Percentiles rank a stretch among this genome's conserved stretches.
Evolutionary conservation across 2,113 vertebrate genomes (phyloP).

Genomic region (Neolamprologus tretocephalus): DNA sequence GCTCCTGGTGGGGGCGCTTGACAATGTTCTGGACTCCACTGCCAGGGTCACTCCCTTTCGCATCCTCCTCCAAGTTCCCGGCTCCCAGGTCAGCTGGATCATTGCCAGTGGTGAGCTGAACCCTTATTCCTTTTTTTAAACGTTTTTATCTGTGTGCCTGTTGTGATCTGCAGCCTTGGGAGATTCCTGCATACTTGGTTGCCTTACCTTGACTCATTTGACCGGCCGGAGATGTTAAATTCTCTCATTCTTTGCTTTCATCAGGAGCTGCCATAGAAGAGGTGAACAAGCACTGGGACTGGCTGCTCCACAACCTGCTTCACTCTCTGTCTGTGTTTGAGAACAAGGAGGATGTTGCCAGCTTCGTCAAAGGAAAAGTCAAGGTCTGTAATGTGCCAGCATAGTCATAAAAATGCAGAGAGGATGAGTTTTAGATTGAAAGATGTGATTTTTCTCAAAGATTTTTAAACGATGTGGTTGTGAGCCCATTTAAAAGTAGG

Average conservation of each 20-base stretch:
- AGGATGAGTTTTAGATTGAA: not conserved
- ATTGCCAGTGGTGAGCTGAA: constrained; percentile 88
- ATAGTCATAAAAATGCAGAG: not conserved
- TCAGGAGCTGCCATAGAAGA: constrained; percentile 87
- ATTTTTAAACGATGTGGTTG: not conserved
- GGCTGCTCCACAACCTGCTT: constrained; percentile 90
- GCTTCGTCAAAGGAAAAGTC: constrained; percentile 92
- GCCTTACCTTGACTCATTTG: not conserved
- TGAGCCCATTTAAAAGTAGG: not conserved
- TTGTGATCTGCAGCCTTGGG: not conserved
- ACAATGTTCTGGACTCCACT: constrained; percentile 89
- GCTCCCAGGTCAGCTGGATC: constrained; percentile 90
- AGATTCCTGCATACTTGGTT: not conserved
- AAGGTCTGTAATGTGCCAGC: constrained; percentile 70
- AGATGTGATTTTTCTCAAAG: not conserved
- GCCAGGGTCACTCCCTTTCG: constrained; percentile 88
- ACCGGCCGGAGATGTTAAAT: not conserved
- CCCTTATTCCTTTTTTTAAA: not conserved
- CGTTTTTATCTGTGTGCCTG: not conserved
- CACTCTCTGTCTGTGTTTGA: constrained; percentile 94
- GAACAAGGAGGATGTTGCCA: constrained; percentile 91
- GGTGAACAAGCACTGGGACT: constrained; percentile 92
- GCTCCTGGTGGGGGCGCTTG: constrained; percentile 91
- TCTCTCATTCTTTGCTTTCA: not conserved
- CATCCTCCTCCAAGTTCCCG: constrained; percentile 91